Base-by-base conservation (phyloP, 2,797 vertebrate species). In the Cercopithecus neglectus region DNA sequence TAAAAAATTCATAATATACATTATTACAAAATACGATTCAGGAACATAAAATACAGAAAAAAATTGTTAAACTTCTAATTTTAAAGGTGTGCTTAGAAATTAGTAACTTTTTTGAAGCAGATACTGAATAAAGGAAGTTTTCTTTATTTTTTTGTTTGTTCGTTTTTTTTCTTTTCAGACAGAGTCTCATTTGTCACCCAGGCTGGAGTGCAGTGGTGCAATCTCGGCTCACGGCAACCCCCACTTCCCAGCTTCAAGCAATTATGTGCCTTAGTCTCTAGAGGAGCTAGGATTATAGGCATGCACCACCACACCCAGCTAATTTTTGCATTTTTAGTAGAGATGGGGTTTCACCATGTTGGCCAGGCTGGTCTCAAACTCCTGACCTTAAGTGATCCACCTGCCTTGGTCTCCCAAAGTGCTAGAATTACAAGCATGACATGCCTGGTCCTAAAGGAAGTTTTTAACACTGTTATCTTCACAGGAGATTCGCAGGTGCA, bases 381-480 rank as follows among this genome's bases (percentile, higher is more conserved):
- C 61, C 33, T 33, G 16, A 67, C 16, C 61, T 64, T 33, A 64
- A 64, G 30, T 8, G 3, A 64, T 64, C 33, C 61, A 64, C 61
- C 14, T 33, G 30, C 61, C 6, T 67, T 0, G 4, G 61, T 33
- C 61, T 67, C 61, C 1, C 16, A 67, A 67, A 67, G 61, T 19
- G 33, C 16, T 67, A 8, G 8, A 33, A 67, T 67, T 67, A 67
- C 16, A 17, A 16, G 33, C 33, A 33, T 67, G 16, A 33, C 33
- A 9, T 4, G 33, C 33, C 64, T 67, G 33, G 33, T n/a, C 14
- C 16, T 83, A 86, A 95, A 82, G n/a, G 36, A 93, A 59, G 50
- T 48, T 83, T 55, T 72, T 75, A 75, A 94, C 75, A 93, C 12
- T 5, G 59, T 90, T 96, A 61, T 95, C 44, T 87, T 96, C 53